A percentile compares a stretch with the other conserved stretches of the same genome.
These are phyloP conservation scores for Quadriops clusia DNA, from an alignment of 2,888 invertebrate genomes.

Conservation along the genomic window DNA sequence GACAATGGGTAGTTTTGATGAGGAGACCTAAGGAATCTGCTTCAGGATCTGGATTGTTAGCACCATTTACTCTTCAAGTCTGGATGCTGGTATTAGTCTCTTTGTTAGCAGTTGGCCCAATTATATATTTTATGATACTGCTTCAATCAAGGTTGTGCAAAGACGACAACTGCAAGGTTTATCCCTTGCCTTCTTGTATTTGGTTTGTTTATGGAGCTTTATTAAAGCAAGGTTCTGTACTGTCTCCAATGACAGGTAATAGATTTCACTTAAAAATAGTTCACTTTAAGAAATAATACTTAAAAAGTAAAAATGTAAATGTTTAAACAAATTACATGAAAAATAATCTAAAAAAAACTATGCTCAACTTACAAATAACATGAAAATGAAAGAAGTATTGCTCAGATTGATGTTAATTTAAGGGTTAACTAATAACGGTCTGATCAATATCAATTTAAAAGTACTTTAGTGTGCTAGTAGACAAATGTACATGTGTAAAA, in stretches of 20 bases:
- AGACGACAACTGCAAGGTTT: conserved; percentile 43
- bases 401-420: too few relatives aligned
- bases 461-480: too few relatives aligned
- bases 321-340: not conserved
- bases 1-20: conserved; percentile 69
- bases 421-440: too few relatives aligned
- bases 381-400: too few relatives aligned
- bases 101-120: conserved; percentile 62
- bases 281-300: not conserved
- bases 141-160: conserved; percentile 51
- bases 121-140: conserved; percentile 59
- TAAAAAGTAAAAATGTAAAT: not conserved
- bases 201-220: conserved; percentile 85
- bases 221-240: conserved; percentile 74
- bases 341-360: too few relatives aligned
- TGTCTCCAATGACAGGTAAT: conserved; percentile 68
- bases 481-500: too few relatives aligned
- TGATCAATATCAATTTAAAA: too few relatives aligned
- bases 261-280: conserved; percentile 5
- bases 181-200: conserved; percentile 56
- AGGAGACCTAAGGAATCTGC: conserved; percentile 71
- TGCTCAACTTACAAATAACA: too few relatives aligned
- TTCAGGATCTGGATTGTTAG: conserved; percentile 68
- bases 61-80: conserved; percentile 58
- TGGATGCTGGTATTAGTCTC: conserved; percentile 59